Conservation (phyloP, 2,113 vertebrate genomes). For the Aptenodytes patagonicus region DNA sequence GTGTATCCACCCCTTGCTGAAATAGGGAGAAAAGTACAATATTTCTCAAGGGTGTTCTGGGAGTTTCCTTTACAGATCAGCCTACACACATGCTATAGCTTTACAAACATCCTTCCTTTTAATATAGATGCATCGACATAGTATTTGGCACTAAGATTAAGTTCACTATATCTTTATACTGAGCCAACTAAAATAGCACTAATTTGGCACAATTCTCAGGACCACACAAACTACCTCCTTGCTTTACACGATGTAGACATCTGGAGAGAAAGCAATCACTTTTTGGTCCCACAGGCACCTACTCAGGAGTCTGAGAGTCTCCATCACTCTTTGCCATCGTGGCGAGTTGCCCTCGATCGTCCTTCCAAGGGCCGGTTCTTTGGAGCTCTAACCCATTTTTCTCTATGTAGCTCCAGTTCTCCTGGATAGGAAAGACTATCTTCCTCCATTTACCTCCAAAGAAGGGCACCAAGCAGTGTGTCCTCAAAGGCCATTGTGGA, state of each 20-base stretch:
- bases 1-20: neutral
- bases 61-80: neutral
- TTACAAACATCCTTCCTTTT: neutral
- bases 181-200: neutral
- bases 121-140: rapidly evolving
- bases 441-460: neutral
- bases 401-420: neutral
- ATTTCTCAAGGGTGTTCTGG: neutral
- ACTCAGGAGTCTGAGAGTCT: neutral
- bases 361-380: neutral
- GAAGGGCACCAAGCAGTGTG: neutral
- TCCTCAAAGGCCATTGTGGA: neutral
- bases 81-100: rapidly evolving
- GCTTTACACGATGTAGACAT: neutral
- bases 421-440: neutral
- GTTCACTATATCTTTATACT: rapidly evolving
- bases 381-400: neutral
- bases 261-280: neutral
- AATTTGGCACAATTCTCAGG: neutral
- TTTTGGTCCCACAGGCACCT: neutral
- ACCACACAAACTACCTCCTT: neutral
- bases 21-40: rapidly evolving
- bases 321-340: rapidly evolving
- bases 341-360: rapidly evolving
- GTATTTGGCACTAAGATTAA: neutral